Base-by-base conservation (phyloP, 2,888 invertebrate species). In the Chaitophorus viminalis region DNA sequence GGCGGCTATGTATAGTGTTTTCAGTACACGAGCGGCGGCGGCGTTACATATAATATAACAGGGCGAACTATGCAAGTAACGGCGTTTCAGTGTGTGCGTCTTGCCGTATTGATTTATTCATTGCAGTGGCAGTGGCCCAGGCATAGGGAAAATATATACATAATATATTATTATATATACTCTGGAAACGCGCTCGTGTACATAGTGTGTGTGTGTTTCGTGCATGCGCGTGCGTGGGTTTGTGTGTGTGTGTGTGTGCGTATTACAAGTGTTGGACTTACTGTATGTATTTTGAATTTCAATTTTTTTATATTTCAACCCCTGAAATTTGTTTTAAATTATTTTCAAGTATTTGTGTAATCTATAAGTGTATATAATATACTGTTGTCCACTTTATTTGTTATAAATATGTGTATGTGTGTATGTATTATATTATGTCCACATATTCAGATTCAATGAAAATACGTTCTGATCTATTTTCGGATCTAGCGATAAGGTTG, bases 31-130 rank as follows among this genome's bases (percentile, higher is more conserved):
- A 60, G 79, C 78, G 72, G 85, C 85, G 39, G 77, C 78, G 86
- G n/a, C n/a, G n/a, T n/a, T n/a, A 79, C 79, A 86, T 79, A 79
- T 86, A 79, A 87, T 87, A 60, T 87, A 87, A 87, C 87, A 81
- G 87, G 87, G 87, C 87, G 81, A 87, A 81, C 81, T 87, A 87
- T 87, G 87, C 87, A 87, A 81, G 81, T 74, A 65, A 29, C 81
- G 87, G 87, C 81, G 79, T 79, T 87, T 72, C 81, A 81, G 87
- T 87, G 87, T 68, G 87, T 72, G 87, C 87, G 87, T 87, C 81
- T 87, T 87, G 87, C 87, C 87, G 87, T 87, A 87, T 87, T 87
- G 87, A 87, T 87, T 87, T 87, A 87, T 87, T 87, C 87, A 87
- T 87, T 87, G 87, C 87, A 87, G 36, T 68, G 39, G 86, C 65